Conservation (phyloP, 23 tunicate genomes). For the Oikopleura albicans region DNA sequence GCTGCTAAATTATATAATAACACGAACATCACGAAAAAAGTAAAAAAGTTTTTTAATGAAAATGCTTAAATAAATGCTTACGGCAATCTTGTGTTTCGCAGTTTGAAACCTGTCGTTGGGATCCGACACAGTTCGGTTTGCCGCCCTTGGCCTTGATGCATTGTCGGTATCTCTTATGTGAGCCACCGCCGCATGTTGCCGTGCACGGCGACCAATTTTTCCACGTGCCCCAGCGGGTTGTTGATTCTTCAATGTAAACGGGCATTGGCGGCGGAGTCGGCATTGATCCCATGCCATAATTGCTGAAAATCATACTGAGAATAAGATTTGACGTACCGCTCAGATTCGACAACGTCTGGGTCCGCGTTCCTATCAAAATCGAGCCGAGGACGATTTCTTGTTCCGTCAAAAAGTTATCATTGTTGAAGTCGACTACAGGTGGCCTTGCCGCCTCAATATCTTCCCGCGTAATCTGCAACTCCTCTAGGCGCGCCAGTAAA, state of each 20-base stretch:
- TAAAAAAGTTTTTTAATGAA: background rate
- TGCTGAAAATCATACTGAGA: background rate
- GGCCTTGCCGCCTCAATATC: background rate
- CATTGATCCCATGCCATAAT: background rate
- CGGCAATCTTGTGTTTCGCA: background rate
- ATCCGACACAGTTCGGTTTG: background rate
- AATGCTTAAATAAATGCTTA: background rate
- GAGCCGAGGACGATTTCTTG: background rate
- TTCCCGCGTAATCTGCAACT: background rate
- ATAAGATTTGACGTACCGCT: background rate
- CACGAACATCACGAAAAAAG: background rate
- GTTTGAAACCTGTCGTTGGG: background rate
- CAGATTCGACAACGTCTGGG: background rate
- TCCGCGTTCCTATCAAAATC: background rate
- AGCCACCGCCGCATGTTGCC: background rate
- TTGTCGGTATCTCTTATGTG: background rate
- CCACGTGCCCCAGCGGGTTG: background rate
- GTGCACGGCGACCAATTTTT: background rate
- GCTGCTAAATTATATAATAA: background rate
- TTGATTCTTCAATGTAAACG: background rate
- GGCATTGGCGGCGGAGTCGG: background rate
- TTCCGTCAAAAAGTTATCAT: background rate
- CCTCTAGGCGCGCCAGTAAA: background rate
- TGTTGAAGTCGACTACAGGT: background rate
- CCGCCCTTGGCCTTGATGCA: background rate